Conservation (phyloP, 1,140 invertebrate species). For the Eufriesea mexicana region DNA sequence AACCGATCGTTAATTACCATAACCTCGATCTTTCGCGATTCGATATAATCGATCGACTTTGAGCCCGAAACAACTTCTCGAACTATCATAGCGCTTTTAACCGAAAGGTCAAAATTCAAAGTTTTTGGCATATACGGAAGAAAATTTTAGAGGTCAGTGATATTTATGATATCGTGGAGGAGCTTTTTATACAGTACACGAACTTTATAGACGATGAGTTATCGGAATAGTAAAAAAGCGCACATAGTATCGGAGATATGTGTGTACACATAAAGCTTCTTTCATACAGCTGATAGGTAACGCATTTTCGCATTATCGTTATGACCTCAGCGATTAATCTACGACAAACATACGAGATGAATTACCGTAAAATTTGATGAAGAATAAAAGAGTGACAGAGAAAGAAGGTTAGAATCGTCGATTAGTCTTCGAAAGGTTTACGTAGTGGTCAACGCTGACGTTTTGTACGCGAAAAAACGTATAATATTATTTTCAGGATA, state of each 20-base stretch:
- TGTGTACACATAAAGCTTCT: neutral
- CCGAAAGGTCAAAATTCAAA: neutral
- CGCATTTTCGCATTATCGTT: neutral
- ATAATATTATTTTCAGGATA: conserved; percentile 60
- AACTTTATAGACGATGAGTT: conserved; percentile 10
- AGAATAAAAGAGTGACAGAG: neutral
- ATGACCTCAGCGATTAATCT: neutral
- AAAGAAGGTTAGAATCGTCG: neutral
- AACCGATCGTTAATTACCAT: neutral
- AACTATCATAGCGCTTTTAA: neutral
- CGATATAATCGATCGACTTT: neutral
- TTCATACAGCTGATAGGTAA: neutral
- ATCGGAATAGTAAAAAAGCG: conserved; percentile 8
- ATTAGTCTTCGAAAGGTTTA: neutral
- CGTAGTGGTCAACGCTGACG: neutral
- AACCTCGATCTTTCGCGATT: neutral
- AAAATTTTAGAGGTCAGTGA: conserved; percentile 12
- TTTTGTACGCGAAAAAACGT: conserved; percentile 43
- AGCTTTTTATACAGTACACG: conserved; percentile 22
- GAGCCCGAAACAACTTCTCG: no score
- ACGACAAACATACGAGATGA: neutral
- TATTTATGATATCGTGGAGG: conserved; percentile 32
- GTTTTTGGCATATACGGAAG: conserved; percentile 22
- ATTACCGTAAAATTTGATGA: neutral
- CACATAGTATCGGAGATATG: neutral